Evolutionary conservation across 2,888 invertebrate species (phyloP), one percentile per base, ranked within the genome.

Genomic region (Cetonia aurata): DNA sequence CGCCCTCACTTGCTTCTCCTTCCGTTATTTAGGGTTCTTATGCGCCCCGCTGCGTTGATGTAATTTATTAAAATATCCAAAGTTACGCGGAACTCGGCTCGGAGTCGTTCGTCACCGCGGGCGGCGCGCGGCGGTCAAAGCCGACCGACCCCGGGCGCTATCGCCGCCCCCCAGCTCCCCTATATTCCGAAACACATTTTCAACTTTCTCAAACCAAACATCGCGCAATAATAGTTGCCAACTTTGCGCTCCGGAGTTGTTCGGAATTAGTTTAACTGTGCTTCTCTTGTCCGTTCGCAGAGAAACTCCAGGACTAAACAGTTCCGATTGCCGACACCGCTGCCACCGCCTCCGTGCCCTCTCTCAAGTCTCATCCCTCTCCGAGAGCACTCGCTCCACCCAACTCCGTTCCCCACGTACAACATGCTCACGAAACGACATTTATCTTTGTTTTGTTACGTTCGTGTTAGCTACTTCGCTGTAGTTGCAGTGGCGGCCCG

Each of bases 181-280:
- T 72, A 77, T 79, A 80, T 80, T 79, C 79, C 76, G 76, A 79
- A 80, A 80, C 79, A 80, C 80, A 79, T 79, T 80, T 79, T 75
- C 75, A 77, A 82, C 80, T 79, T 80, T 80, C 72, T 72, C 74
- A 81, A 81, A 82, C 80, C 81, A 82, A 83, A 82, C 82, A 82
- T 82, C 80, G 80, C 77, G 80, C 81, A 82, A 82, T 82, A 82
- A 81, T 81, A 82, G 83, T 83, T 82, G 76, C 76, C 76, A 80
- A 82, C 80, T 81, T 81, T 75, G 71, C 55, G 55, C 53, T 37
- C 17, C 59, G 42, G 52, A 52, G 78, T 80, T 79, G 75, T 75
- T 81, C 79, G 76, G 79, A 81, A 81, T 81, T 81, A 81, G 81
- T 82, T 81, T 81, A 80, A 80, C 79, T 80, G 77, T 79, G 79